These are phyloP conservation scores for Colletes collaris DNA, from an alignment of 2,888 invertebrate species.

Conservation along the genomic window DNA sequence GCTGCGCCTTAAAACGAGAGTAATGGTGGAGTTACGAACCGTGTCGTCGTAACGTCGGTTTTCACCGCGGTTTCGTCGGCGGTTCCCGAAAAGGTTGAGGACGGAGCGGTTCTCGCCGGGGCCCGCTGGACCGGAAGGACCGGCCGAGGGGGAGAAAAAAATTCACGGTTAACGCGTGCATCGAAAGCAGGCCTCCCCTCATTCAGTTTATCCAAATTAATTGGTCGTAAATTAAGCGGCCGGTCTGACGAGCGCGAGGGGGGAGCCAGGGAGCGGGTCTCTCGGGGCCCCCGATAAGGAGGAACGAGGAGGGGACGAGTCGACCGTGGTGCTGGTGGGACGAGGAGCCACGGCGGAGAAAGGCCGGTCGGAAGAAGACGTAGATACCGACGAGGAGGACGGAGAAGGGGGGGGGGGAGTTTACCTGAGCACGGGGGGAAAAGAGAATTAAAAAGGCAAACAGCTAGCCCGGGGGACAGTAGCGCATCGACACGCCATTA, in stretches of 20 bases:
- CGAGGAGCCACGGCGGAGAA: constrained; percentile 32
- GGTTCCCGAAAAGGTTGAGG: too few relatives aligned
- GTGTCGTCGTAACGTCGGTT: constrained; percentile 34
- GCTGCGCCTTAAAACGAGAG: background rate
- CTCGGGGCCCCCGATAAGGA: constrained; percentile 41
- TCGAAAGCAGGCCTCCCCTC: constrained; percentile 76
- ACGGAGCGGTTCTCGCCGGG: background rate
- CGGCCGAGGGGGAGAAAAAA: constrained; percentile 56
- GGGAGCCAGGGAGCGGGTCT: constrained; percentile 9
- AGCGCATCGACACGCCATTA: constrained; percentile 83
- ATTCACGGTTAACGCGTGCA: constrained; percentile 81
- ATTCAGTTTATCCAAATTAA: constrained; percentile 83
- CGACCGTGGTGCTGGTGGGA: background rate
- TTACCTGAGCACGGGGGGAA: constrained; percentile 37
- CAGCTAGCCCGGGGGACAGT: constrained; percentile 76
- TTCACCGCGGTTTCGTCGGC: constrained; percentile 13
- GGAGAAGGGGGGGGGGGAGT: constrained; percentile 33
- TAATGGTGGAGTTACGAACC: constrained; percentile 24
- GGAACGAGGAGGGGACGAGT: constrained; percentile 9
- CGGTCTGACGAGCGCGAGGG: constrained; percentile 71
- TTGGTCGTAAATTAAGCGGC: constrained; percentile 83
- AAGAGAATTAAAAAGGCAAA: constrained; percentile 53
- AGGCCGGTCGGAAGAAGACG: constrained; percentile 27
- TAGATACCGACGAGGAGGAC: constrained; percentile 9
- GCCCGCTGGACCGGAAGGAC: constrained; percentile 42